Percentiles rank a stretch among this genome's conserved stretches.
These are phyloP conservation scores for Lanistes nyassanus DNA, from an alignment of 1,140 invertebrate species.

Conservation along the genomic window DNA sequence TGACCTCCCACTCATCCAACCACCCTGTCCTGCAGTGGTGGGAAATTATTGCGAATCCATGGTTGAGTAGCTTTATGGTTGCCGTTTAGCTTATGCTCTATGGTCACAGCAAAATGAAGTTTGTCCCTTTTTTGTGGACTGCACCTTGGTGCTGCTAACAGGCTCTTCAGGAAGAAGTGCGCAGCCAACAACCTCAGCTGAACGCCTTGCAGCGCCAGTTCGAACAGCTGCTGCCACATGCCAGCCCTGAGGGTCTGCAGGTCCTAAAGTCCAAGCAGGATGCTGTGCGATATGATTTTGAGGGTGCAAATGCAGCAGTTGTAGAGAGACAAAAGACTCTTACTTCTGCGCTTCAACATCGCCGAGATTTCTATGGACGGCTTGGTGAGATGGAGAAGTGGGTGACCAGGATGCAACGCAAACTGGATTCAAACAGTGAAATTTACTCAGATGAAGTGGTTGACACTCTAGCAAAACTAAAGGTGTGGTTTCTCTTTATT, in stretches of 20 bases:
- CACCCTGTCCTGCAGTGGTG: no score
- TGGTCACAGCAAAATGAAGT: no score
- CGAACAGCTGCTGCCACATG: constrained; percentile 56
- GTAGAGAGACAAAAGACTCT: constrained; percentile 62
- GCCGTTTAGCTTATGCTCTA: no score
- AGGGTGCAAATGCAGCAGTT: constrained; percentile 73
- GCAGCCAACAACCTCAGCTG: constrained; percentile 54
- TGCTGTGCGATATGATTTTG: constrained; percentile 82
- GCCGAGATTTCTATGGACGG: constrained; percentile 83
- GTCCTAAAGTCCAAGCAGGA: constrained; percentile 68
- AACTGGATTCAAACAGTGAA: constrained; percentile 82
- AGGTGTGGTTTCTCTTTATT: constrained; percentile 61
- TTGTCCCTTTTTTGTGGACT: no score
- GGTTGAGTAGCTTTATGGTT: no score
- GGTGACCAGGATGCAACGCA: constrained; percentile 81
- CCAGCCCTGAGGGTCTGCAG: constrained; percentile 50
- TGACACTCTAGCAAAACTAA: constrained; percentile 80
- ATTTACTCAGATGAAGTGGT: constrained; percentile 83
- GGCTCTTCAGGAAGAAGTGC: constrained; percentile 62
- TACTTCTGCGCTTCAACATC: constrained; percentile 73
- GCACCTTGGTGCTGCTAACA: constrained; percentile 23
- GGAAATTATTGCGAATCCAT: no score
- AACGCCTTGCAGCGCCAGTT: constrained; percentile 52
- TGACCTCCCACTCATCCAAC: neutral
- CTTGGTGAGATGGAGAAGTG: constrained; percentile 84